These are phyloP conservation scores for Martes flavigula DNA, from an alignment of 2,797 vertebrate species.

Conservation along the genomic window DNA sequence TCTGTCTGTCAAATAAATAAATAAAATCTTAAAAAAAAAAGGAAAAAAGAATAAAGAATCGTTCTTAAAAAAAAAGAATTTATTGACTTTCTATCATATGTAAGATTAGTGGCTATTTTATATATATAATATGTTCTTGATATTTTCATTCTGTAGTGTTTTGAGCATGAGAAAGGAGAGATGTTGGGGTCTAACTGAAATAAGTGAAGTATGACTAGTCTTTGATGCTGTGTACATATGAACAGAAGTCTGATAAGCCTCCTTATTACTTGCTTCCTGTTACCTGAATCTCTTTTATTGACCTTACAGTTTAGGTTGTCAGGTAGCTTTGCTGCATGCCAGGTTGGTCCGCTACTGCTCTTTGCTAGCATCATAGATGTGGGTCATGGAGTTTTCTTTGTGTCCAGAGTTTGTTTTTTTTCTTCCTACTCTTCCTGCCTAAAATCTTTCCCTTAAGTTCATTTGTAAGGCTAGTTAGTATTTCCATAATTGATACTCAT, in stretches of 20 bases:
- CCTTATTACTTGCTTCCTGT: not conserved
- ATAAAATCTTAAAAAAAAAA: no score
- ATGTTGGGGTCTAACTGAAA: not conserved
- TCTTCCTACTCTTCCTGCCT: not conserved
- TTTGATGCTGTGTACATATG: not conserved
- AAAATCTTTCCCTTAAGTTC: not conserved
- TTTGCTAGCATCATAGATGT: not conserved
- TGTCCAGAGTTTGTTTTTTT: not conserved
- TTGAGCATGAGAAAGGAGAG: conserved; percentile 21
- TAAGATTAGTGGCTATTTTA: not conserved
- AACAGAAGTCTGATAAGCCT: not conserved
- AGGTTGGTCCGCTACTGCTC: not conserved
- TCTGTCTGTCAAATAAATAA: no score
- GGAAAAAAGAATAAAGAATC: no score
- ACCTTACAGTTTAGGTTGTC: not conserved
- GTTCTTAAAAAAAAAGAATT: not conserved
- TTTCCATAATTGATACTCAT: not conserved
- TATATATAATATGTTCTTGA: not conserved
- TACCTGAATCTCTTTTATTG: not conserved
- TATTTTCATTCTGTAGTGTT: not conserved
- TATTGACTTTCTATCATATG: not conserved
- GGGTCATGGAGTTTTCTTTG: not conserved
- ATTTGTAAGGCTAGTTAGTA: not conserved
- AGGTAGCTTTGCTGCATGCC: not conserved
- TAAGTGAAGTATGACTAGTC: not conserved